These are phyloP conservation scores for Stomatorhinus ivindoensis DNA, from an alignment of 2,113 vertebrate species.

Conservation along the genomic window DNA sequence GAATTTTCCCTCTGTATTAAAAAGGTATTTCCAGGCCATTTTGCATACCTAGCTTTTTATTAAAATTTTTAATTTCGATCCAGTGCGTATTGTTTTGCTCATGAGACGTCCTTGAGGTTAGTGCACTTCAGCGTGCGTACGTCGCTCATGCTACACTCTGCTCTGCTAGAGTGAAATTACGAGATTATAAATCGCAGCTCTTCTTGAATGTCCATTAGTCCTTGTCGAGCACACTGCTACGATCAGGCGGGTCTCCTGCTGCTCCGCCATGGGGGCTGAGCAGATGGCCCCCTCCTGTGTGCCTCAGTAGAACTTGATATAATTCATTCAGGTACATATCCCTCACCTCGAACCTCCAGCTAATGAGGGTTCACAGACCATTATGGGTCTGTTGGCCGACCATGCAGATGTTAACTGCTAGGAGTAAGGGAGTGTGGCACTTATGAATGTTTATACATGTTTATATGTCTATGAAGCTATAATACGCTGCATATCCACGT, in stretches of 20 bases:
- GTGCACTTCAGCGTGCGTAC: background rate
- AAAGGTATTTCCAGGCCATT: background rate
- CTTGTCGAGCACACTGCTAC: background rate
- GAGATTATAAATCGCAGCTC: background rate
- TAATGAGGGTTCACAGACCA: constrained; percentile 40
- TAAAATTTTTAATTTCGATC: background rate
- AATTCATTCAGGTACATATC: background rate
- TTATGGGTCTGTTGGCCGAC: constrained; percentile 15
- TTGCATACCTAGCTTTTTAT: background rate
- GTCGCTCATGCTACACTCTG: background rate
- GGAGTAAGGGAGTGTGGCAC: background rate
- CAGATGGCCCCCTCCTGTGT: background rate
- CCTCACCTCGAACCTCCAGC: background rate
- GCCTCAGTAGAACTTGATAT: constrained; percentile 13
- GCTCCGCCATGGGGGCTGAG: background rate
- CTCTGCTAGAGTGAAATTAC: background rate
- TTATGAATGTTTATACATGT: background rate
- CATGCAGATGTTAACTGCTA: background rate
- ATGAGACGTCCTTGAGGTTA: background rate
- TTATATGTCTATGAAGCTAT: background rate
- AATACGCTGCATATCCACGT: background rate
- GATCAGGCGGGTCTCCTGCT: background rate
- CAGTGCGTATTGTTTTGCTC: background rate
- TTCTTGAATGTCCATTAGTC: background rate
- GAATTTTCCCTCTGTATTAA: background rate